Evolutionary conservation across 2,888 invertebrate species (phyloP).

Genomic region (Patella ulyssiponensis): DNA sequence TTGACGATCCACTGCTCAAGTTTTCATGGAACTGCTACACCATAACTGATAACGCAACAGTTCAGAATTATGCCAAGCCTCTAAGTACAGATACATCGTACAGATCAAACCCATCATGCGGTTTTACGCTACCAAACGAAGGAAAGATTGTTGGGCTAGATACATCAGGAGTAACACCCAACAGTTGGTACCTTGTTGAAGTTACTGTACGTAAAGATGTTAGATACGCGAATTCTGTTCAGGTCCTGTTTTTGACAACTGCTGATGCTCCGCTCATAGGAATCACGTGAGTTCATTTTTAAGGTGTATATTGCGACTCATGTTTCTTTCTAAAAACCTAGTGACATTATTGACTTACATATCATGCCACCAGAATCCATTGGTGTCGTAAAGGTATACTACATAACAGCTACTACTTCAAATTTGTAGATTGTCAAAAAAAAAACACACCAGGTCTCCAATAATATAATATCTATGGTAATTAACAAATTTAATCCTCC

Average conservation of each 20-base stretch:
- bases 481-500: no score
- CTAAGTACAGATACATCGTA: background rate
- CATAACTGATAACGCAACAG: background rate
- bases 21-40: background rate
- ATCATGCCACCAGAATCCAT: no score
- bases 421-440: no score
- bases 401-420: no score
- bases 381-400: no score
- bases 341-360: no score
- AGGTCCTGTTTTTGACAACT: background rate
- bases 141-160: background rate
- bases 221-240: background rate
- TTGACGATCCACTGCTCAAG: background rate
- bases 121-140: background rate
- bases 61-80: background rate
- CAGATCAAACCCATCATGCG: background rate
- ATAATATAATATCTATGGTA: no score
- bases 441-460: no score
- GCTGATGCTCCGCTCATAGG: background rate
- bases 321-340: no score
- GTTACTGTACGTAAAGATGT: background rate
- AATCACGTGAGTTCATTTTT: background rate
- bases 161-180: background rate
- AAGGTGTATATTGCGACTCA: no score
- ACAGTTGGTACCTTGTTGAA: background rate